Conservation (phyloP, 2,888 invertebrate species). For the Spisula solida region DNA sequence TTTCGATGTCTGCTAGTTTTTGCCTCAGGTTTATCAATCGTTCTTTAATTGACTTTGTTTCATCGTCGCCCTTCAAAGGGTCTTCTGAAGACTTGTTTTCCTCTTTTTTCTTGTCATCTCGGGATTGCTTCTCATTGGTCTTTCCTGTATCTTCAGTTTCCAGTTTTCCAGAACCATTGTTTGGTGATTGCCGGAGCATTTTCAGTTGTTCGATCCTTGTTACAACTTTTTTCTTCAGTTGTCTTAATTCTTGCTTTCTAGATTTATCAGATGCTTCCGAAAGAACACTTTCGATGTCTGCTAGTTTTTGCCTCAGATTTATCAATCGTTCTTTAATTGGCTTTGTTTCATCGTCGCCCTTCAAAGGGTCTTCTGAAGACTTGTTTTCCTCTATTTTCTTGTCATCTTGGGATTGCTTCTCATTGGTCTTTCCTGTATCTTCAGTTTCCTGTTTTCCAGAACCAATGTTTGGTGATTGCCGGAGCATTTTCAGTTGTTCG, state of each 20-base stretch:
- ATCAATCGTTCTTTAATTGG: slow-evolving; percentile 1
- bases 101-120: too few species aligned
- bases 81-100: too few species aligned
- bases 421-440: too few species aligned
- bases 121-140: too few species aligned
- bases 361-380: too few species aligned
- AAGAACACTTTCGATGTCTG: not conserved
- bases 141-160: too few species aligned
- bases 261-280: not conserved
- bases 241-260: not conserved
- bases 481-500: not conserved
- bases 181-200: not conserved
- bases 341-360: not conserved
- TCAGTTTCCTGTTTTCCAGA: not conserved
- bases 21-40: not conserved
- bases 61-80: not conserved
- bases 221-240: not conserved
- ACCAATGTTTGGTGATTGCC: not conserved
- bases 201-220: not conserved
- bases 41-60: slow-evolving; percentile 13
- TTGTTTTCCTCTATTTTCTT: too few species aligned
- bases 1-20: not conserved
- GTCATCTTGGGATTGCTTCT: too few species aligned
- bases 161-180: not conserved
- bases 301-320: not conserved